Conservation (phyloP, 1,140 invertebrate genomes). For the Pogonus chalceus region DNA sequence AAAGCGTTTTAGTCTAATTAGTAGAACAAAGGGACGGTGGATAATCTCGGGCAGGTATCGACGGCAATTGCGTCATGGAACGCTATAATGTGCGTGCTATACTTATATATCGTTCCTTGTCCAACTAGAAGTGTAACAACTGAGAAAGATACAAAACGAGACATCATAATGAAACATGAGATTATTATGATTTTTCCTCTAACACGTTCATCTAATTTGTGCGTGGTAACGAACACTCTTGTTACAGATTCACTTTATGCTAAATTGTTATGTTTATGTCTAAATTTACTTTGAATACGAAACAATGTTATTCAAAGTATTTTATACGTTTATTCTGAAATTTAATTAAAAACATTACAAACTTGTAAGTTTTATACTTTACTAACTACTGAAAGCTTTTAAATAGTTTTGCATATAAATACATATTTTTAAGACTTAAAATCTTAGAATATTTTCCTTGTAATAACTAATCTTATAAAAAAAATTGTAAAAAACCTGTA, state of each 20-base stretch:
- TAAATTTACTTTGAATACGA: not conserved
- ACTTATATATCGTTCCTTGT: no score
- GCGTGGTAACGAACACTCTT: no score
- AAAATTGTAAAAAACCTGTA: no score
- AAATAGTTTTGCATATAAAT: no score
- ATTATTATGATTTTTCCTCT: not conserved
- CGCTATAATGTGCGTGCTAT: no score
- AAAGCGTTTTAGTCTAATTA: not conserved
- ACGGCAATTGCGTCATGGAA: not conserved
- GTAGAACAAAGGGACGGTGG: not conserved
- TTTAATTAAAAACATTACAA: not conserved
- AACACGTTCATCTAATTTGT: not conserved
- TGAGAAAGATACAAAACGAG: not conserved
- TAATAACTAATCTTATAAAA: no score
- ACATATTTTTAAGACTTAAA: no score
- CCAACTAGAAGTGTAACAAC: not conserved
- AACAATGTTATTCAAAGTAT: not conserved
- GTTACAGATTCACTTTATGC: no score
- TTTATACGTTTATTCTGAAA: not conserved
- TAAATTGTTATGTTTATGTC: not conserved
- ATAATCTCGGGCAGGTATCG: not conserved
- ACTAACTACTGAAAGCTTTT: no score
- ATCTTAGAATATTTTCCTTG: no score
- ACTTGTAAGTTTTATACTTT: not conserved
- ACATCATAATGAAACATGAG: not conserved